Conservation (phyloP, 2,113 vertebrate genomes). For the Dipodomys ordii region DNA sequence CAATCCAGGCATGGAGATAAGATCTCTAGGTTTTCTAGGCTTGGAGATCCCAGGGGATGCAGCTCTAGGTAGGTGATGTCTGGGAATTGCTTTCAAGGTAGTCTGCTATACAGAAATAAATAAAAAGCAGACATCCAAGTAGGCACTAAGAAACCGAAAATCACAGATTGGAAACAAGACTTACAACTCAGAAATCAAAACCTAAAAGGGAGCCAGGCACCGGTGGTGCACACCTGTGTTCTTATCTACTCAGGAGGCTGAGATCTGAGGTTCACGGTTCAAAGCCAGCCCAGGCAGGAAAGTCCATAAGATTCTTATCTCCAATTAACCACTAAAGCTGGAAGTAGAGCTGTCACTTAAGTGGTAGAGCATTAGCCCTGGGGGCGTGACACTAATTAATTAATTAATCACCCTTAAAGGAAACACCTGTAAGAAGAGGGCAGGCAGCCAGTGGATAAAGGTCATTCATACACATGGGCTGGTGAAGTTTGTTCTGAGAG, state of each 20-base stretch:
- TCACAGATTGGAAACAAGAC: background rate
- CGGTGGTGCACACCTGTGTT: too few relatives aligned
- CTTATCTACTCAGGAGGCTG: too few relatives aligned
- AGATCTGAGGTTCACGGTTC: too few relatives aligned
- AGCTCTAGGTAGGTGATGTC: background rate
- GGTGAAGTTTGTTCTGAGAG: background rate
- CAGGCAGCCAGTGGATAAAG: background rate
- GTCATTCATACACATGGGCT: background rate
- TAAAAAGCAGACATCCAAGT: background rate
- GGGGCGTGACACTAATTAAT: too few relatives aligned
- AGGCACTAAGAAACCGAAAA: background rate
- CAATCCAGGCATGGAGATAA: background rate
- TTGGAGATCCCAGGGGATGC: background rate
- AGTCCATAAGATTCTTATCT: too few relatives aligned
- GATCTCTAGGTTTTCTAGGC: background rate
- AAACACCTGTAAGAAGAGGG: background rate
- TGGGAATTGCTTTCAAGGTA: background rate
- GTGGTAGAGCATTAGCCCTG: too few relatives aligned
- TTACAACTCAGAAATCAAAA: too few relatives aligned
- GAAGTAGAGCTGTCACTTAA: too few relatives aligned
- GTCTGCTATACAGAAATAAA: background rate
- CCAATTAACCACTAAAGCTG: too few relatives aligned
- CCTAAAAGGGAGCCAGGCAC: too few relatives aligned
- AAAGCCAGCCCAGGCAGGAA: too few relatives aligned
- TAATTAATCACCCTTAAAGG: too few relatives aligned